phyloP scores from a whole-genome alignment of 92 coral and sea anemone species.

The Phenganax stokvisi region DNA sequence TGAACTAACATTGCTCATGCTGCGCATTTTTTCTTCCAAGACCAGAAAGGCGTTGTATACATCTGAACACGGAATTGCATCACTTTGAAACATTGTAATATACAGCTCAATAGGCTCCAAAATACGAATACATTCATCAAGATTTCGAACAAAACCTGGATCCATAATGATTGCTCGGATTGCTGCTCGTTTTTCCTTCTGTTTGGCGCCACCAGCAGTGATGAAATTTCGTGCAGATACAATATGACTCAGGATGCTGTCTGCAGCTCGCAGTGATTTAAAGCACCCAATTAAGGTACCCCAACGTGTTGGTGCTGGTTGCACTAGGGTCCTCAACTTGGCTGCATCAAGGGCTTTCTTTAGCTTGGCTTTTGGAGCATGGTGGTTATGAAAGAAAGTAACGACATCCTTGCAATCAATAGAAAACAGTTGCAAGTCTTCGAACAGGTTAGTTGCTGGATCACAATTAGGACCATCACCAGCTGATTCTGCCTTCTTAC shows the following conservation, averaged over 20 bases:
- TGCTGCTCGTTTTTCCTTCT: constrained; percentile 15
- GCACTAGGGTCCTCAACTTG: constrained; percentile 4
- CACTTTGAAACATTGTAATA: neutral
- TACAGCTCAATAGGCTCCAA: constrained; percentile 6
- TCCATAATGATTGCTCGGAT: constrained; percentile 8
- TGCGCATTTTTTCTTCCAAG: no score
- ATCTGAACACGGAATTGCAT: no score
- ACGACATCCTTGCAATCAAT: constrained; percentile 28
- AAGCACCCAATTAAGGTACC: constrained; percentile 21
- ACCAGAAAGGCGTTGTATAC: no score
- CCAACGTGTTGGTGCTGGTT: constrained; percentile 28
- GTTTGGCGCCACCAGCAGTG: constrained; percentile 8
- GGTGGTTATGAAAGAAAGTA: constrained; percentile 18
- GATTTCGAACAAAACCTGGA: constrained; percentile 13
- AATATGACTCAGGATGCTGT: neutral
- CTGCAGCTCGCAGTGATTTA: constrained; percentile 11
- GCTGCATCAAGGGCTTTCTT: constrained; percentile 21
- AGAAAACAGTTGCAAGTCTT: constrained; percentile 12
- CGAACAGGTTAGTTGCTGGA: constrained; percentile 13
- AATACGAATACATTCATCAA: constrained; percentile 11
- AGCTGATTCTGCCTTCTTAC: constrained; percentile 9
- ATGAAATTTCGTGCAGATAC: constrained; percentile 18
- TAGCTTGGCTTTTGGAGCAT: constrained; percentile 14
- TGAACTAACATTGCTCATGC: no score
- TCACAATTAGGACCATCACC: neutral